Evolutionary conservation across 2,888 invertebrate genomes (phyloP), one percentile per base, ranked within the genome.

Genomic region (Horisme vitalbata): DNA sequence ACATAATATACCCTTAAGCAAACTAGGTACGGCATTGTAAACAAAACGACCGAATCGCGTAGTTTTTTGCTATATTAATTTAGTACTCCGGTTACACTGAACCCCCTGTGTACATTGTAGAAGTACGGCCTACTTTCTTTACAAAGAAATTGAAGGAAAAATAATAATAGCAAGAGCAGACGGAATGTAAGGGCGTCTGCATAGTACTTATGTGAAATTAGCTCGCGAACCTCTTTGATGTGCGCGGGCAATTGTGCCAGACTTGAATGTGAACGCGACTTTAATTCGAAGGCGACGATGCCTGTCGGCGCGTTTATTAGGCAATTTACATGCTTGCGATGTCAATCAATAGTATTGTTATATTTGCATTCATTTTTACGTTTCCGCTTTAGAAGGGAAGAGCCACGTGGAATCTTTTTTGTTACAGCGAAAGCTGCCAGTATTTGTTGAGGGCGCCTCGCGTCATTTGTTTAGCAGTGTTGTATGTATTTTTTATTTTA

Each of bases 191-290:
- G 85, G 83, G 82, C 80, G 79, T 80, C 70, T 75, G 74, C 72
- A 71, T 69, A 75, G 84, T 83, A 80, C 86, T 86, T 87, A 83
- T 81, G 79, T 83, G 79, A 87, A 87, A 89, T 89, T 89, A 87
- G 87, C 86, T 79, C 69, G 73, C 71, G 77, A 73, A 68, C 71
- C 49, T 52, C 86, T 88, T 89, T 89, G 87, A 87, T 83, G 80
- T 81, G 74, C 83, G 49, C 82, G 78, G 66, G 78, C 82, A 82
- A 85, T 86, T 85, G 83, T 83, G 66, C 63, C 61, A 62, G 63
- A 63, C 71, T 70, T 74, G 66, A 71, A 76, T 78, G 75, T 78
- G 74, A 76, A 79, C 82, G 75, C 73, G 76, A 69, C 76, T 83
- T 83, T 84, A 83, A 82, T 82, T 74, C 64, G 65, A 56, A 74